These are phyloP conservation scores for Coreius guichenoti DNA, from an alignment of 2,797 vertebrate species.

Conservation along the genomic window DNA sequence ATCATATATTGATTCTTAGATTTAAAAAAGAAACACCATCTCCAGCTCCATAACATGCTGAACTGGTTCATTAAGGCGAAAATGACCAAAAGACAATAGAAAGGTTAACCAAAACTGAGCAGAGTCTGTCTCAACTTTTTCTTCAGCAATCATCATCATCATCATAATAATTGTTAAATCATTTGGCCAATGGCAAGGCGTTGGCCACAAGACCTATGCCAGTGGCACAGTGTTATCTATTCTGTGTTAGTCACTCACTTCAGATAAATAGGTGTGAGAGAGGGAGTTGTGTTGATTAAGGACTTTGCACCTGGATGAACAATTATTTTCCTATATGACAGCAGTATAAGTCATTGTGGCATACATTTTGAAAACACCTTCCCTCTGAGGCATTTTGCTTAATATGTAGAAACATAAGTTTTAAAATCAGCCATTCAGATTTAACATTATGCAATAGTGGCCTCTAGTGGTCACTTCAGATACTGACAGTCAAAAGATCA, in stretches of 20 bases:
- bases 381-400: conserved; percentile 9
- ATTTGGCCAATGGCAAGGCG: not conserved
- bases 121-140: not conserved
- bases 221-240: not conserved
- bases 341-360: conserved; percentile 2
- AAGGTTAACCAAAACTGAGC: not conserved
- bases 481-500: conserved; percentile 64
- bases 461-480: conserved; percentile 71
- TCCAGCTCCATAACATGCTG: not conserved
- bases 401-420: not conserved
- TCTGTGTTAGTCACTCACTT: conserved; percentile 16
- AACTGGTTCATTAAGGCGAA: not conserved
- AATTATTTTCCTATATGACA: conserved; percentile 2
- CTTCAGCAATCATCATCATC: not conserved
- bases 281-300: conserved; percentile 12
- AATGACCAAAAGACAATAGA: not conserved
- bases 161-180: not conserved
- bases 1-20: not conserved
- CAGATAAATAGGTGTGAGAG: not conserved
- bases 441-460: conserved; percentile 65
- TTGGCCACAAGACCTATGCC: conserved; percentile 7
- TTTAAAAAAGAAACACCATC: not conserved
- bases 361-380: conserved; percentile 18
- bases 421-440: conserved; percentile 23
- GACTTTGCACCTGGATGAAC: conserved; percentile 26